Evolutionary conservation across 2,797 vertebrate species (phyloP).

Genomic region (Arctocebus calabarensis): DNA sequence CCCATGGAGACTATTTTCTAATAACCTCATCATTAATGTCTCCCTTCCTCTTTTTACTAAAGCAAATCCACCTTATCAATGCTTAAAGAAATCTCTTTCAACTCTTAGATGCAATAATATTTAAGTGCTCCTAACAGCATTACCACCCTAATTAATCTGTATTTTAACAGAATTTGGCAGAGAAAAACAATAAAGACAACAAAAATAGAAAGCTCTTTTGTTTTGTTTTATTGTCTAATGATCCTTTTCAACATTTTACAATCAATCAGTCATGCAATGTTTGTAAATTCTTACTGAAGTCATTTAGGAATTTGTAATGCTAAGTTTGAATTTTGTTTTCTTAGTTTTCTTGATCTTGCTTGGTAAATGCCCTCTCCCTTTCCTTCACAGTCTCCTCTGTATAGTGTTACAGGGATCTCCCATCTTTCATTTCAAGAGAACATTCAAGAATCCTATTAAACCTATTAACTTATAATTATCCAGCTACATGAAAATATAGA

Average conservation of each 20-base stretch:
- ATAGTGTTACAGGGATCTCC: not conserved
- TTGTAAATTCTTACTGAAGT: not conserved
- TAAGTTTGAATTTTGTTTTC: not conserved
- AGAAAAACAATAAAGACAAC: not conserved
- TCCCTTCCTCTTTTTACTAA: not conserved
- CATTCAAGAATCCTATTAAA: not conserved
- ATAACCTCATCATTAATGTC: not conserved
- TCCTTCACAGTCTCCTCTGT: not conserved
- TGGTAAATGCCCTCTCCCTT: not conserved
- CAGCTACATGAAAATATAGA: not conserved
- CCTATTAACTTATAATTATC: not conserved
- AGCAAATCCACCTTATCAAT: not conserved
- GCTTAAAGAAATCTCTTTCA: not conserved
- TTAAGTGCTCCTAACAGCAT: not conserved
- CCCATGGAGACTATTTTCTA: not conserved
- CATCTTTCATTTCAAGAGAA: not conserved
- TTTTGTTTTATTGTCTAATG: not conserved
- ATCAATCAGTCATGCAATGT: not conserved
- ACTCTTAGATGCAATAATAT: not conserved
- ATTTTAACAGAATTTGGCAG: not conserved
- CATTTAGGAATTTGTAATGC: not conserved
- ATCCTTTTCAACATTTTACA: not conserved
- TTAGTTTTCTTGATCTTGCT: not conserved
- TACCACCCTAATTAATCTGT: accelerated
- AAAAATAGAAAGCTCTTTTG: no score